Evolutionary conservation across 2,113 vertebrate genomes (phyloP).

Genomic region (Amazona vittata): DNA sequence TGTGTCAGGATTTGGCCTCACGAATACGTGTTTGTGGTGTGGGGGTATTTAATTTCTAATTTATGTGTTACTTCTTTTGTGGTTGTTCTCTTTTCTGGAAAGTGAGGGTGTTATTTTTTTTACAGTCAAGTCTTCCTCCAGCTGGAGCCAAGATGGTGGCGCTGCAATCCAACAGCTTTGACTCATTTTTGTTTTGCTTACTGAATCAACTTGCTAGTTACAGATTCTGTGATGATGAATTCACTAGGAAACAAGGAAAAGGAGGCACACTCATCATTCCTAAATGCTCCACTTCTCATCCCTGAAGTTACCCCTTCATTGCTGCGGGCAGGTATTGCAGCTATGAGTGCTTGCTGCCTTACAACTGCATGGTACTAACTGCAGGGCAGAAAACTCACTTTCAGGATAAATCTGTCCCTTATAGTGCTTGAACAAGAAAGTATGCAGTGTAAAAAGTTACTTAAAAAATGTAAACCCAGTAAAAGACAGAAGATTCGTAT

Average conservation of each 20-base stretch:
- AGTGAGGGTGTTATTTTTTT: background rate
- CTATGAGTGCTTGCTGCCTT: fast-evolving
- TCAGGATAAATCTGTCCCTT: background rate
- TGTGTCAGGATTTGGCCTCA: background rate
- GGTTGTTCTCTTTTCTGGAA: background rate
- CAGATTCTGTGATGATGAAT: background rate
- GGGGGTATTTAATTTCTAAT: background rate
- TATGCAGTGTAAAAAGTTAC: background rate
- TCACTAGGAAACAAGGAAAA: background rate
- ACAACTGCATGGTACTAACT: fast-evolving
- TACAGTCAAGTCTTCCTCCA: background rate
- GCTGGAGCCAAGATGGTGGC: background rate
- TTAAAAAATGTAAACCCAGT: background rate
- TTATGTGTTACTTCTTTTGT: background rate
- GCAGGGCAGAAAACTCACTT: background rate
- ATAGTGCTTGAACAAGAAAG: background rate
- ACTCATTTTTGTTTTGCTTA: background rate
- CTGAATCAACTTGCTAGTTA: background rate
- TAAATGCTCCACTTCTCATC: background rate
- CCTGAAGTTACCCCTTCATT: background rate
- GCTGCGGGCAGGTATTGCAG: background rate
- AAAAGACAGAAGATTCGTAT: background rate
- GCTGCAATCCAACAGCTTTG: background rate
- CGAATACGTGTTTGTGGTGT: fast-evolving
- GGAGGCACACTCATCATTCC: fast-evolving